A percentile compares a stretch with the other conserved stretches of the same genome.
Conservation (phyloP, 2,797 vertebrate genomes). For the Lagorchestes hirsutus region DNA sequence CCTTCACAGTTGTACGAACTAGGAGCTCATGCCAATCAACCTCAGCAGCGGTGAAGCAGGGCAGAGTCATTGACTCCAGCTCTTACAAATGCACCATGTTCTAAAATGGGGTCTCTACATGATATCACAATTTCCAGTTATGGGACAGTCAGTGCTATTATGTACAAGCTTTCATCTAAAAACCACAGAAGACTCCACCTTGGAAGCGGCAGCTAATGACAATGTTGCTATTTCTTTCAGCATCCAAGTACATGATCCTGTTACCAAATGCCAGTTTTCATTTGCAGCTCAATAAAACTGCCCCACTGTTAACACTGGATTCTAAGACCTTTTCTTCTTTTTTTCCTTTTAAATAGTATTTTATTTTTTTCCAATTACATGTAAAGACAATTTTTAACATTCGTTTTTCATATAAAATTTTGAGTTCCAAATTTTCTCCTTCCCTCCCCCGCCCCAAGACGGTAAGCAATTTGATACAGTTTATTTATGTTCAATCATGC, state of each 20-base stretch:
- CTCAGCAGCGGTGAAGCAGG: neutral
- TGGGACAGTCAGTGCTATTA: neutral
- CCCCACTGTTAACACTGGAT: neutral
- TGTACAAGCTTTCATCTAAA: slow-evolving; percentile 7
- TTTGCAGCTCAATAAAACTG: slow-evolving; percentile 13
- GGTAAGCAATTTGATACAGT: neutral
- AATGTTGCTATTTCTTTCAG: neutral
- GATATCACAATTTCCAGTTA: neutral
- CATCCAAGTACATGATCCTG: neutral
- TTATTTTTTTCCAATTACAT: neutral
- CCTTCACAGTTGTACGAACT: neutral
- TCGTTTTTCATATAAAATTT: neutral
- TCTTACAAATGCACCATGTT: neutral
- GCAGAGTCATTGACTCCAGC: neutral
- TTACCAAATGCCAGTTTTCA: slow-evolving; percentile 1
- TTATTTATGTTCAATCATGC: neutral
- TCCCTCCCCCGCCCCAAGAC: neutral
- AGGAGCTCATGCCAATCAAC: neutral
- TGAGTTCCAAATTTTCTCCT: neutral
- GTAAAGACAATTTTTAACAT: neutral
- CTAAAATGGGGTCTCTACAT: neutral
- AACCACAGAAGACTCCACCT: slow-evolving; percentile 13
- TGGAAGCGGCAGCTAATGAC: slow-evolving; percentile 1
- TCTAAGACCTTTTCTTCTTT: neutral
- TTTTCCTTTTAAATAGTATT: neutral